A percentile compares a stretch with the other conserved stretches of the same genome.
These are phyloP conservation scores for Microdon myrmicae DNA, from an alignment of 2,888 invertebrate genomes.

Conservation along the genomic window DNA sequence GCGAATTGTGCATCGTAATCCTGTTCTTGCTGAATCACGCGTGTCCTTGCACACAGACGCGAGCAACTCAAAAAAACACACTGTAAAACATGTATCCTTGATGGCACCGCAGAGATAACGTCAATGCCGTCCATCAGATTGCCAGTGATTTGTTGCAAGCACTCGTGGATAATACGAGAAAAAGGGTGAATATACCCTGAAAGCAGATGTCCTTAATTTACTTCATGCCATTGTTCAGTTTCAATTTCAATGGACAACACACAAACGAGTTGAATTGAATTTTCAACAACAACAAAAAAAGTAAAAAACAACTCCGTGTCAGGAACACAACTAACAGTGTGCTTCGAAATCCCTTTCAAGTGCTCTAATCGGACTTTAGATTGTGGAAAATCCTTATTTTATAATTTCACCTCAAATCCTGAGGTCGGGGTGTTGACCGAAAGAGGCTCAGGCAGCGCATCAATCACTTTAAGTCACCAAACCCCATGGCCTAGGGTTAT, in stretches of 20 bases:
- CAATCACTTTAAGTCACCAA: too few relatives aligned
- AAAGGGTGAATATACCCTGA: constrained; percentile 29
- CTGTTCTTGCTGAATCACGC: constrained; percentile 8
- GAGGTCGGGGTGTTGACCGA: constrained; percentile 2
- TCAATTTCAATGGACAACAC: too few relatives aligned
- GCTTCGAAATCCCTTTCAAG: constrained; percentile 11
- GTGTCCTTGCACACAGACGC: constrained; percentile 6
- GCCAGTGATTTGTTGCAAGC: constrained; percentile 32
- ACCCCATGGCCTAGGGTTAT: not conserved
- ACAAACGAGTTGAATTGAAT: too few relatives aligned
- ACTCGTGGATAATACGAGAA: constrained; percentile 12
- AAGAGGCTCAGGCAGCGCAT: too few relatives aligned
- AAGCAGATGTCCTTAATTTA: constrained; percentile 51
- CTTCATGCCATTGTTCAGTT: constrained; percentile 19
- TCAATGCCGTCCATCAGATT: constrained; percentile 4
- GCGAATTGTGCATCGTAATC: constrained; percentile 52
- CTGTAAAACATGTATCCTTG: constrained; percentile 16
- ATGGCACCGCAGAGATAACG: constrained; percentile 45
- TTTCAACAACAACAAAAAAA: not conserved
- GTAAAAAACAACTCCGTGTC: not conserved
- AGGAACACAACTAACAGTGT: constrained; percentile 3
- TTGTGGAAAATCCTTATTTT: constrained; percentile 13
- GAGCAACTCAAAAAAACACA: constrained; percentile 3
- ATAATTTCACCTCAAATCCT: constrained; percentile 2
- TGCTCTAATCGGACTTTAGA: constrained; percentile 17